Evolutionary conservation across 2,113 vertebrate genomes (phyloP).

Genomic region (Scytalopus superciliaris): DNA sequence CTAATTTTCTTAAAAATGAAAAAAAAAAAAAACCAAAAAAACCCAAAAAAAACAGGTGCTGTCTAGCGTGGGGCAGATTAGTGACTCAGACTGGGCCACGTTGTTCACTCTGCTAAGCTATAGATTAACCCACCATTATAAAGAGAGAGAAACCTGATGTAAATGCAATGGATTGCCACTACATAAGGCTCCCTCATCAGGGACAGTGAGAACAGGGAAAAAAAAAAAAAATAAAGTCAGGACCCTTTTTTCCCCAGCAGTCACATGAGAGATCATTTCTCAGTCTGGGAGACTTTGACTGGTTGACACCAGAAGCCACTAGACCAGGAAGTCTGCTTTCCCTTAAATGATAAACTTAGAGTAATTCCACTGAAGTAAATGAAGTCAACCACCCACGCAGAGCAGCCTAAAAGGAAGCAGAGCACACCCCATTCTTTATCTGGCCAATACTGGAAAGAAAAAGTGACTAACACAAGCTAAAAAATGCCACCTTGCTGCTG

Average conservation of each 20-base stretch:
- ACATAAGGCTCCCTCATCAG: neutral
- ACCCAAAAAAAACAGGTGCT: neutral
- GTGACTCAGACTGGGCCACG: neutral
- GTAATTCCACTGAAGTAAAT: neutral
- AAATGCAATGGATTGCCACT: neutral
- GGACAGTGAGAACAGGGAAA: neutral
- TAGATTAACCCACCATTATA: neutral
- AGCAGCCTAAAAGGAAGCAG: neutral
- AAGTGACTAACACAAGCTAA: neutral
- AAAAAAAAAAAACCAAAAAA: too few species aligned
- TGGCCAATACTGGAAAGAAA: neutral
- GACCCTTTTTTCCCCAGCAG: neutral
- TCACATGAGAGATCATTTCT: neutral
- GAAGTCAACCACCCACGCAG: neutral
- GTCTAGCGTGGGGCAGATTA: neutral
- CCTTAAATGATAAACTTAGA: neutral
- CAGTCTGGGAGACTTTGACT: neutral
- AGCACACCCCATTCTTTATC: neutral
- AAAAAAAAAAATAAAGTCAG: neutral
- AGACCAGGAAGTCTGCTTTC: conserved; percentile 2
- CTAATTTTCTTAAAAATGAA: neutral
- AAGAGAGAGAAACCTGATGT: neutral
- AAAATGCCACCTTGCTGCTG: neutral
- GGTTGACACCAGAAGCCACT: neutral
- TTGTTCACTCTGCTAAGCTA: neutral